These are phyloP conservation scores for Ictidomys tridecemlineatus DNA, from an alignment of 2,113 vertebrate genomes.

Conservation along the genomic window DNA sequence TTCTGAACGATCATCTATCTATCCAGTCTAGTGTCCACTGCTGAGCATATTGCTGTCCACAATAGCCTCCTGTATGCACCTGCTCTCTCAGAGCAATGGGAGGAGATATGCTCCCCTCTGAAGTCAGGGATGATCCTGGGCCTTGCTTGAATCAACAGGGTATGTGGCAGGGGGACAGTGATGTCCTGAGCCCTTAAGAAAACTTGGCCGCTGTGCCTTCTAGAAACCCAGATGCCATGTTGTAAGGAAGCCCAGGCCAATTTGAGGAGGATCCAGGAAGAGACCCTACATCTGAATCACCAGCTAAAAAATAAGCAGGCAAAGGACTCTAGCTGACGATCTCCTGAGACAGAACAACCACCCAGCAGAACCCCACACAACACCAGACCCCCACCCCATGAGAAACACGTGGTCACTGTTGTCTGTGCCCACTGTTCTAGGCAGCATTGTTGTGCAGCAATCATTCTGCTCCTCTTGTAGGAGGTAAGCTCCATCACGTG, in stretches of 20 bases:
- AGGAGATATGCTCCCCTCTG: background rate
- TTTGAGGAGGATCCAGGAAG: background rate
- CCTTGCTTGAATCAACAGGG: background rate
- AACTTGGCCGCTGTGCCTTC: background rate
- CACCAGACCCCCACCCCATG: too few species aligned
- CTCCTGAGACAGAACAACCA: background rate
- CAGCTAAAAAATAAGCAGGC: accelerated
- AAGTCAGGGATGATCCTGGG: background rate
- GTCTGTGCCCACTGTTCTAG: too few species aligned
- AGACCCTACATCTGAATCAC: background rate
- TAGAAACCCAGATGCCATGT: background rate
- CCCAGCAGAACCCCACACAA: background rate
- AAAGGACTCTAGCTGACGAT: background rate
- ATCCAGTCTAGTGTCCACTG: too few species aligned
- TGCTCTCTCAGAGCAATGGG: accelerated
- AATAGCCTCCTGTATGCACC: background rate
- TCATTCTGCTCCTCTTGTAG: background rate
- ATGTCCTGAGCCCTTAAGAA: too few species aligned
- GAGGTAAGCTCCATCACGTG: background rate
- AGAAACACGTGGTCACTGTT: background rate
- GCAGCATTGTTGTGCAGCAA: background rate
- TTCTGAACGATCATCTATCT: background rate
- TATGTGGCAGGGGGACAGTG: accelerated
- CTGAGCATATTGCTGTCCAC: background rate
- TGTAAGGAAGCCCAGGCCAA: background rate